Evolutionary conservation across 2,797 vertebrate genomes (phyloP).

Genomic region (Xerus rutilus): DNA sequence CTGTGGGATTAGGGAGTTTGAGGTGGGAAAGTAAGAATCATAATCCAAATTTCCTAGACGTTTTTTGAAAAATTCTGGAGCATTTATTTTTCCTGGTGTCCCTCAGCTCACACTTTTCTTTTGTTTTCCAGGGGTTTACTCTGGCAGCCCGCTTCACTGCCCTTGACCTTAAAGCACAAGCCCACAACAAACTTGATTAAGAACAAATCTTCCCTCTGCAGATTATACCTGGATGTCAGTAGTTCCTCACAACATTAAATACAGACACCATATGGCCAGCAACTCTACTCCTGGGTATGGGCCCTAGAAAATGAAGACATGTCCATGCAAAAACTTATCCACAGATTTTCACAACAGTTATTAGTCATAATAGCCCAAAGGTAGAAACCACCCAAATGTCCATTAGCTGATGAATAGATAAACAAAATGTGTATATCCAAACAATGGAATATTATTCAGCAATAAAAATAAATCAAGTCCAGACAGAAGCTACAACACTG

Average conservation of each 20-base stretch:
- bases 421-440: neutral
- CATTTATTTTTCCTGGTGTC: neutral
- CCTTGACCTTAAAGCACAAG: neutral
- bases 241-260: neutral
- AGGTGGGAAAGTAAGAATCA: neutral
- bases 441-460: neutral
- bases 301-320: neutral
- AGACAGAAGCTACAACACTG: neutral
- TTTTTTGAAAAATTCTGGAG: neutral
- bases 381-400: neutral
- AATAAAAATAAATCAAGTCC: neutral
- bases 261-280: neutral
- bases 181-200: neutral
- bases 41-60: neutral
- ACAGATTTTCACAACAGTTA: neutral
- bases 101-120: neutral
- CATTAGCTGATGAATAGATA: neutral
- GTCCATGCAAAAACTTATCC: neutral
- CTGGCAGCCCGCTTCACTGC: neutral
- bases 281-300: too few relatives aligned
- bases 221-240: accelerated
- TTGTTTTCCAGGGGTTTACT: neutral
- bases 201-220: neutral
- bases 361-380: neutral
- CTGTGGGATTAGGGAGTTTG: neutral